phyloP scores from a whole-genome alignment of 2,888 invertebrate genomes.

The Acronicta aceris region DNA sequence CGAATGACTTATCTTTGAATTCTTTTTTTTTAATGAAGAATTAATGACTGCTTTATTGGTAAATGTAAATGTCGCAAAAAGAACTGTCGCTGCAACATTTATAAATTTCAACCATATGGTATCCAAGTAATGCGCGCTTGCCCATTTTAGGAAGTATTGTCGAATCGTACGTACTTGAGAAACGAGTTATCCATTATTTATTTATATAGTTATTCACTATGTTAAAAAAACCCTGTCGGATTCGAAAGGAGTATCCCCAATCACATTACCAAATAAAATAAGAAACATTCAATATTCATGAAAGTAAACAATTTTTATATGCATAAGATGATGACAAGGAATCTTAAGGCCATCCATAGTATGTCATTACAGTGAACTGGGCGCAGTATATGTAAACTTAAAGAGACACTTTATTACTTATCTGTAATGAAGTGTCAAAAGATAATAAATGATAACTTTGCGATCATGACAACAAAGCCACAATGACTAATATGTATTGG shows the following conservation, averaged over 20 bases:
- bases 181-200: conserved; percentile 6
- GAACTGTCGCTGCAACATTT: neutral
- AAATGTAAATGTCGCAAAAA: neutral
- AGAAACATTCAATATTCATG: too few relatives aligned
- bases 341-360: too few relatives aligned
- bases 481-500: neutral
- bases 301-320: too few relatives aligned
- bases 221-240: too few relatives aligned
- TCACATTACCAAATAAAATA: too few relatives aligned
- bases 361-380: neutral
- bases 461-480: conserved; percentile 6
- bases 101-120: conserved; percentile 26
- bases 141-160: conserved; percentile 31
- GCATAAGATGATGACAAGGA: too few relatives aligned
- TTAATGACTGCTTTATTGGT: too few relatives aligned
- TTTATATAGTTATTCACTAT: neutral
- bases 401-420: too few relatives aligned
- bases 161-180: neutral
- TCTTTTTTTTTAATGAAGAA: too few relatives aligned
- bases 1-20: too few relatives aligned
- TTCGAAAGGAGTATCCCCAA: too few relatives aligned
- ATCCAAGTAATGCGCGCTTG: neutral
- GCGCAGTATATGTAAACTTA: too few relatives aligned
- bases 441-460: conserved; percentile 17
- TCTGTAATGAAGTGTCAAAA: conserved; percentile 16